Evolutionary conservation across 2,113 vertebrate genomes (phyloP).

Genomic region (Hyperoodon ampullatus): DNA sequence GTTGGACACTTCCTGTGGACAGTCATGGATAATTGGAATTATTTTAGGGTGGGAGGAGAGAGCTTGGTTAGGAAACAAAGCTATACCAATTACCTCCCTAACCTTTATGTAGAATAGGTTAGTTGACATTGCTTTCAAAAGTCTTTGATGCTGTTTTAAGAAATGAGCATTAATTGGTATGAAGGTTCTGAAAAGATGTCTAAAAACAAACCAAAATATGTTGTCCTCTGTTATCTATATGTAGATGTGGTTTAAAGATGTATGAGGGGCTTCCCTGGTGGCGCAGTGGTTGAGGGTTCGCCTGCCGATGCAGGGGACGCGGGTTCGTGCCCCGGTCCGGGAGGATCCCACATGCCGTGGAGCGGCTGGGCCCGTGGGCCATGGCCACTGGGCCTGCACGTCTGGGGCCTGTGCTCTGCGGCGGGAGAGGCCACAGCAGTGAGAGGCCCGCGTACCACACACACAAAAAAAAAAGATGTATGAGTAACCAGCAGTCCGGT

Average conservation of each 20-base stretch:
- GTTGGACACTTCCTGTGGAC: background rate
- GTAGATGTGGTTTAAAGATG: background rate
- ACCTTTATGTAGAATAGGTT: background rate
- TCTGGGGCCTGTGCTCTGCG: no score
- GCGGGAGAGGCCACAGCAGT: no score
- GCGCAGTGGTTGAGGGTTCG: no score
- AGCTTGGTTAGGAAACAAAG: background rate
- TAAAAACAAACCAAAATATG: background rate
- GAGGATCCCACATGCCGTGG: no score
- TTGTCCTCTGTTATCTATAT: background rate
- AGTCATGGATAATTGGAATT: background rate
- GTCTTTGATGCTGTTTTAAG: conserved; percentile 2
- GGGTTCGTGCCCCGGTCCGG: no score
- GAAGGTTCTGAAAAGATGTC: conserved; percentile 14
- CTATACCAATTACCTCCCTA: background rate
- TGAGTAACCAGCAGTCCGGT: background rate
- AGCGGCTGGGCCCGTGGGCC: no score
- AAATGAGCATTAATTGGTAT: background rate
- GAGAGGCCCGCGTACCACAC: no score
- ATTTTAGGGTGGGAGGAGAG: background rate
- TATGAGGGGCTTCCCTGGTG: background rate
- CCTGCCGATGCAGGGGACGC: no score
- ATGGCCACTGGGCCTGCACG: no score
- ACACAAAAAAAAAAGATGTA: background rate
- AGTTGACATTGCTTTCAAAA: background rate